Evolutionary conservation across 2,113 vertebrate genomes (phyloP).

Genomic region (Toxotes chatareus): DNA sequence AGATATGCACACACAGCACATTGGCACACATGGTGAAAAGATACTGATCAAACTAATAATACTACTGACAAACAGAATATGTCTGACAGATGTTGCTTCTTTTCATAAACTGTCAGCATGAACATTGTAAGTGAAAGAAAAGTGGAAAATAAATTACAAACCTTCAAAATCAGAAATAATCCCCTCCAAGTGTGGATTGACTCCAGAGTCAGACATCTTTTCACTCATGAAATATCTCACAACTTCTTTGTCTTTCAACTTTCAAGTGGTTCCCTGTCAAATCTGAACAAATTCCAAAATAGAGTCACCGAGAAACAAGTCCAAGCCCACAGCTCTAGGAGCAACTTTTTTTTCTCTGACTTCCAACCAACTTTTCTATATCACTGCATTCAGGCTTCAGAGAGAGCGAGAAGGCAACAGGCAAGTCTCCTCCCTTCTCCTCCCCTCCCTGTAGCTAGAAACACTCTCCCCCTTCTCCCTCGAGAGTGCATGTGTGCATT

Average conservation of each 20-base stretch:
- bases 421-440: slow-evolving; percentile 72
- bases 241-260: slow-evolving; percentile 33
- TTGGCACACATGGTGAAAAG: slow-evolving; percentile 1
- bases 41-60: not conserved
- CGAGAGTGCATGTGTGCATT: slow-evolving; percentile 15
- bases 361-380: slow-evolving; percentile 57
- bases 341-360: slow-evolving; percentile 50
- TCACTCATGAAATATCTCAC: slow-evolving; percentile 33
- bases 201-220: slow-evolving; percentile 92
- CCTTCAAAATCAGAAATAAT: slow-evolving; percentile 98
- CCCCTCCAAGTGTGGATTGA: slow-evolving; percentile 94
- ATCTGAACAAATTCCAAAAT: slow-evolving; percentile 62
- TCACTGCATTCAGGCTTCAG: slow-evolving; percentile 58
- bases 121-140: not conserved
- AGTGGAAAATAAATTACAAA: slow-evolving; percentile 76
- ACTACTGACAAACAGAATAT: not conserved
- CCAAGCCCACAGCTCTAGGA: slow-evolving; percentile 58
- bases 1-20: slow-evolving; percentile 1
- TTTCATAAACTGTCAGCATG: not conserved
- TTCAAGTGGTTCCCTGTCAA: slow-evolving; percentile 33
- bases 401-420: slow-evolving; percentile 56
- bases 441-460: slow-evolving; percentile 65
- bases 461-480: slow-evolving; percentile 46
- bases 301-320: slow-evolving; percentile 51
- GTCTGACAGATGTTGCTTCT: slow-evolving; percentile 13